Percentiles rank a stretch among this genome's conserved stretches.
phyloP scores from a whole-genome alignment of 2,113 vertebrate species.

The Nothocercus julius region DNA sequence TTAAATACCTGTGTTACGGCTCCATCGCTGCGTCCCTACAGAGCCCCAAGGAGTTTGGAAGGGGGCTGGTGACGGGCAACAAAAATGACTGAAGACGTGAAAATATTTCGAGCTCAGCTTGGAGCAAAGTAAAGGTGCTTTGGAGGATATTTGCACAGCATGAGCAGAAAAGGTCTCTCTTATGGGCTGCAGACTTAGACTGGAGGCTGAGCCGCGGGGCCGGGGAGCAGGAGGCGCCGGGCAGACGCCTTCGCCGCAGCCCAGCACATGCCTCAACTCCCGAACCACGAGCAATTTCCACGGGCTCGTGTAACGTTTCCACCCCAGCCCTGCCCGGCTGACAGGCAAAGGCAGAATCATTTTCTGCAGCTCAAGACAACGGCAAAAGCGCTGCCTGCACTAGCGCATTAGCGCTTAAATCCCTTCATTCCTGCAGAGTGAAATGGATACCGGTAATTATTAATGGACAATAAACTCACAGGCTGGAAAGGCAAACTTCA shows the following conservation, averaged over 20 bases:
- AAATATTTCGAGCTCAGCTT: neutral
- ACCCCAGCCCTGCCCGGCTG: neutral
- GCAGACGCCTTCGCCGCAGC: neutral
- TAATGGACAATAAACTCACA: slow-evolving; percentile 59
- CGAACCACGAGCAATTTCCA: neutral
- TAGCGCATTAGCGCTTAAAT: neutral
- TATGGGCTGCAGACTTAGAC: neutral
- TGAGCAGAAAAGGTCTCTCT: fast-evolving
- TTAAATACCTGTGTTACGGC: neutral
- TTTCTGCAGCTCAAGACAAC: neutral
- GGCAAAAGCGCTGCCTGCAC: neutral
- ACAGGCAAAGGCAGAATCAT: neutral
- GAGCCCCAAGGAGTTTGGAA: neutral
- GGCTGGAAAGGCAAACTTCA: slow-evolving; percentile 35
- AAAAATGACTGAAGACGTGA: neutral
- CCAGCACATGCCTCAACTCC: slow-evolving; percentile 2
- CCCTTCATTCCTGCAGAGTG: slow-evolving; percentile 25
- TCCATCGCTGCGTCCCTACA: fast-evolving
- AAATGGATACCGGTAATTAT: slow-evolving; percentile 52
- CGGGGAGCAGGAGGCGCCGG: neutral
- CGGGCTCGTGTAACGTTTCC: neutral
- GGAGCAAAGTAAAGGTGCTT: neutral
- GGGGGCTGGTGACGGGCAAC: fast-evolving
- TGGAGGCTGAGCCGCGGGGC: neutral
- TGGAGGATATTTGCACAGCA: fast-evolving